A percentile compares a stretch with the other conserved stretches of the same genome.
phyloP scores from a whole-genome alignment of 1,140 invertebrate genomes.

The fruit fly (Drosophila melanogaster) region DNA sequence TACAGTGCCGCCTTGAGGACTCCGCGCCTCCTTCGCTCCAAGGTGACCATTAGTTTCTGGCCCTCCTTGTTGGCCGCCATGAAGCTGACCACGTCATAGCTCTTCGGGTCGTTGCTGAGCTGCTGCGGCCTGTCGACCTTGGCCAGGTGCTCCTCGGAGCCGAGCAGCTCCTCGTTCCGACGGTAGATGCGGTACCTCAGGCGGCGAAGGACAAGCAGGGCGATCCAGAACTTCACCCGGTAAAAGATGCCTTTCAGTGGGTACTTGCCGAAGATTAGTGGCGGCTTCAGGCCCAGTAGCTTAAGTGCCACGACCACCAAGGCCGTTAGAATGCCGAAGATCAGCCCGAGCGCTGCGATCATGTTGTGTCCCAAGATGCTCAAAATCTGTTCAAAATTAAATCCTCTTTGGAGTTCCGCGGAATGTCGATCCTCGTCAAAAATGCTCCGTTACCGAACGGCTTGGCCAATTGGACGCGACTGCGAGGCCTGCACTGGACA shows the following conservation, averaged over 20 bases:
- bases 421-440: too few relatives aligned
- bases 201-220: constrained; percentile 58
- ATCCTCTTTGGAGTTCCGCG: too few relatives aligned
- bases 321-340: constrained; percentile 18
- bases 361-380: constrained; percentile 13
- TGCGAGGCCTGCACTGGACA: constrained; percentile 4
- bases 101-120: constrained; percentile 65
- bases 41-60: constrained; percentile 65
- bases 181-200: constrained; percentile 68
- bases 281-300: constrained; percentile 60
- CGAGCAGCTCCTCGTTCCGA: constrained; percentile 55
- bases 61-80: constrained; percentile 68
- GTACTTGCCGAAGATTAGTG: constrained; percentile 75
- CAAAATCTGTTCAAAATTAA: too few relatives aligned
- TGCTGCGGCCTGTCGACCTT: constrained; percentile 64
- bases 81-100: constrained; percentile 79
- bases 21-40: constrained; percentile 67
- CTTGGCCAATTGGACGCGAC: constrained; percentile 27
- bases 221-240: constrained; percentile 63
- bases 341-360: constrained; percentile 38
- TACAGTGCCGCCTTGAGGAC: constrained; percentile 72
- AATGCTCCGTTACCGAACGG: not conserved
- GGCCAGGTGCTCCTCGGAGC: constrained; percentile 47
- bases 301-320: constrained; percentile 39
- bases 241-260: constrained; percentile 75